Evolutionary conservation across 2,113 vertebrate genomes (phyloP).

Genomic region (Pedionomus torquatus): DNA sequence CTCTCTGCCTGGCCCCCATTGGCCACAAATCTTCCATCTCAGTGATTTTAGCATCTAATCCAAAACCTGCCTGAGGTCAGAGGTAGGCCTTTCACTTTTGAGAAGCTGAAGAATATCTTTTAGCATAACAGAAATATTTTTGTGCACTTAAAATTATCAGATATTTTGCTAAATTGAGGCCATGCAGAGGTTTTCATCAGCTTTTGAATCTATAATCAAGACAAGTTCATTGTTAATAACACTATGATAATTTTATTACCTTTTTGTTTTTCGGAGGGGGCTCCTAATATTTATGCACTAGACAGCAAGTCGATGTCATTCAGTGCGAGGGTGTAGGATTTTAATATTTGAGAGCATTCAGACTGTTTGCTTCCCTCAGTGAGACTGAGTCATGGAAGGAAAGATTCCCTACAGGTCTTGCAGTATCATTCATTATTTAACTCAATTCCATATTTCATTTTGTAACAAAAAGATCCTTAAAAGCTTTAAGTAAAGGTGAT

Average conservation of each 20-base stretch:
- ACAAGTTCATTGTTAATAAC: neutral
- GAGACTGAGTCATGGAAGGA: neutral
- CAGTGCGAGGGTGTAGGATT: neutral
- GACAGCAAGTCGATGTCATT: neutral
- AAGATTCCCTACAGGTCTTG: neutral
- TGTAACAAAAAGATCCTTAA: neutral
- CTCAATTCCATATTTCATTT: neutral
- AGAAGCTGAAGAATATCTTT: neutral
- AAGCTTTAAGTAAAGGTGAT: neutral
- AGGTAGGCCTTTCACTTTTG: neutral
- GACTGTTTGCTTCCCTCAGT: neutral
- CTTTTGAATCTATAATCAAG: neutral
- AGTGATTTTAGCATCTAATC: neutral
- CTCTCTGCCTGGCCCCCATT: neutral
- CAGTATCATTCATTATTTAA: slow-evolving; percentile 1
- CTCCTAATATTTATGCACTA: neutral
- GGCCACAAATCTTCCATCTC: neutral
- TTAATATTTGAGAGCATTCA: neutral
- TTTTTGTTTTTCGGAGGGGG: neutral
- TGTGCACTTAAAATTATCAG: neutral
- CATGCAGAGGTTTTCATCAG: neutral
- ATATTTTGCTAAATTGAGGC: neutral
- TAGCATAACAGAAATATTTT: neutral
- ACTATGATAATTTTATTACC: neutral
- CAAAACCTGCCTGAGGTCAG: neutral